Conservation (phyloP, 1,140 invertebrate species). For the Oreohelix idahoensis region DNA sequence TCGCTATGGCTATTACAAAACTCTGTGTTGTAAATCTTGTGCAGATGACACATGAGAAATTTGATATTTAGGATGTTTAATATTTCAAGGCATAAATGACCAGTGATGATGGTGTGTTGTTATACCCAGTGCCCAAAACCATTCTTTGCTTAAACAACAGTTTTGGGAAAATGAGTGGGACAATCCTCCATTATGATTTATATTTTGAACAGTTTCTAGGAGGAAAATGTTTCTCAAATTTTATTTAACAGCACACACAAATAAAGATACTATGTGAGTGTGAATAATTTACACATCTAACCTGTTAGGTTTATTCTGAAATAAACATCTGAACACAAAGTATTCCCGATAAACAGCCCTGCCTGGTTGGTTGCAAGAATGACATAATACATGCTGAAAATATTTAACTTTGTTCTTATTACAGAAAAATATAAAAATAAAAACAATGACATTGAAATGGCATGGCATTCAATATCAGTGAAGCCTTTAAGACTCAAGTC, state of each 20-base stretch:
- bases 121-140: background rate
- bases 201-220: background rate
- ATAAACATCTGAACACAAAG: too few relatives aligned
- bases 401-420: too few relatives aligned
- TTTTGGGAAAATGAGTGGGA: background rate
- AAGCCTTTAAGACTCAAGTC: too few relatives aligned
- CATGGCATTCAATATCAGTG: too few relatives aligned
- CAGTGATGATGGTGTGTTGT: background rate
- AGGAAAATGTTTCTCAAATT: background rate
- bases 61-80: background rate
- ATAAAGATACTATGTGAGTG: background rate
- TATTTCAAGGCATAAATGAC: background rate
- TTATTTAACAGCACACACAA: background rate
- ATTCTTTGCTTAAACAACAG: background rate
- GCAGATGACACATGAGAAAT: constrained; percentile 20
- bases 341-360: too few relatives aligned
- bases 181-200: background rate
- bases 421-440: too few relatives aligned
- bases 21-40: constrained; percentile 50
- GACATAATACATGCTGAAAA: too few relatives aligned
- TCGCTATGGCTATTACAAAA: constrained; percentile 45
- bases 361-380: too few relatives aligned
- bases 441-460: too few relatives aligned
- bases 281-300: background rate
- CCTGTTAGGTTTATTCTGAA: too few relatives aligned